Evolutionary conservation across 1,140 invertebrate species (phyloP), one percentile per base, ranked within the genome.

Genomic region (Helicoverpa armigera): DNA sequence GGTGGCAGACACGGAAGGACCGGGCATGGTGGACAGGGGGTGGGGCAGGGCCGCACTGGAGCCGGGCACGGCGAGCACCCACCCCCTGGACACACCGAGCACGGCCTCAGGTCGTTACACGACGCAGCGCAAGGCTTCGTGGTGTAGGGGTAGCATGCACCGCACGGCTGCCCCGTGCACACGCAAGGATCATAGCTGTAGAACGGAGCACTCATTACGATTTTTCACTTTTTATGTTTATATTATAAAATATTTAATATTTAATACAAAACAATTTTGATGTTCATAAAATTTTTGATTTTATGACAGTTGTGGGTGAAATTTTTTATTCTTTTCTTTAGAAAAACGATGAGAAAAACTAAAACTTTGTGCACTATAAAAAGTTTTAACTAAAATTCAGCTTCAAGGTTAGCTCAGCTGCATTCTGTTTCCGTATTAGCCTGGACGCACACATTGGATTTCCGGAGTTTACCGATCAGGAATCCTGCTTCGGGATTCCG

Each of bases 151-250:
- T 91, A 91, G 75, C 91, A 92, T 1, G 91, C 91, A 0, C 92
- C 92, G 78, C 92, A 94, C 7, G 92, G 92, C 72, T 82, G 18
- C 0, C 92, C 92, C 0, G 87, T 87, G 58, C 89, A 90, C 0
- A 93, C 92, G 80, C 92, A 94, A 9, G 92, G 92, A 53, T 93
- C 92, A 51, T 83, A 92, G 80, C 90, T 93, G 75, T 94, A 94
- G 70, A 92, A 94, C 13, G 88, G 87, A 81, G 91, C 91, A 86
- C 89, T 91, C 91, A 92, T 92, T 89, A 89, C 88, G 23, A 48
- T 85, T 87, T 86, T 87, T 80, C 63, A 61, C 61, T 81, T 85
- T 86, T 88, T 78, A 78, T 78, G 14, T 89, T 85, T 87, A 72
- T 76, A 23, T 75, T 16, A 63, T 56, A 73, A 35, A 5, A 35